phyloP scores from a whole-genome alignment of 1,140 invertebrate species.

The Telenomus remus region DNA sequence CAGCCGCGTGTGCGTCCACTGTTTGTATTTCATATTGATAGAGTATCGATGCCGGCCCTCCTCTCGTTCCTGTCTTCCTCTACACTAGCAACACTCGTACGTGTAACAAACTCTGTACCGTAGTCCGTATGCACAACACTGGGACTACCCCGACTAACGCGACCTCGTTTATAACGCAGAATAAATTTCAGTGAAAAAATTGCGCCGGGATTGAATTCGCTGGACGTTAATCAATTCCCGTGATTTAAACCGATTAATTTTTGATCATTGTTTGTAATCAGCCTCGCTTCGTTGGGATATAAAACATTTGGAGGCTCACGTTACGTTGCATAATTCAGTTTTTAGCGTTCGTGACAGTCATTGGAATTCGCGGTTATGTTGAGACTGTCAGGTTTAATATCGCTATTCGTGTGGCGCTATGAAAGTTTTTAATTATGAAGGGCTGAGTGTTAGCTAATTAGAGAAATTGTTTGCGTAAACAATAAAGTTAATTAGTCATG shows the following conservation, averaged over 20 bases:
- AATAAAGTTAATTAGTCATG: conserved; percentile 27
- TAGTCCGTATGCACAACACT: too few species aligned
- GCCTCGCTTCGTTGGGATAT: too few species aligned
- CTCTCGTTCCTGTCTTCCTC: conserved; percentile 5
- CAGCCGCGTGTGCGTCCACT: conserved; percentile 60
- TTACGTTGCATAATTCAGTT: neutral
- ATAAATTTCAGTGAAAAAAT: conserved; percentile 31
- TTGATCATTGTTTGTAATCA: conserved; percentile 22
- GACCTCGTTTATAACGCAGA: conserved; percentile 25
- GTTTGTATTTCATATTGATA: conserved; percentile 76
- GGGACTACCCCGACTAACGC: neutral
- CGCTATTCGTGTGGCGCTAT: conserved; percentile 7
- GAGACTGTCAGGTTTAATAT: neutral
- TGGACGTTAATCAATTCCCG: conserved; percentile 37
- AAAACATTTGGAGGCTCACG: too few species aligned
- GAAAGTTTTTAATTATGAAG: conserved; percentile 28
- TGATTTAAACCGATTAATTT: conserved; percentile 28
- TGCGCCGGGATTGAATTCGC: conserved; percentile 1
- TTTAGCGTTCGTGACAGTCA: neutral
- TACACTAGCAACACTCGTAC: neutral
- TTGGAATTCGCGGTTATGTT: conserved; percentile 11
- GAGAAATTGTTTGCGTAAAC: conserved; percentile 19
- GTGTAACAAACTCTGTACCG: conserved; percentile 11
- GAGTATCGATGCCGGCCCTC: conserved; percentile 70
- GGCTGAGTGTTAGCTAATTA: conserved; percentile 19